Evolutionary conservation across 2,797 vertebrate species (phyloP), one percentile per base, ranked within the genome.

Genomic region (Bovichtus diacanthus): DNA sequence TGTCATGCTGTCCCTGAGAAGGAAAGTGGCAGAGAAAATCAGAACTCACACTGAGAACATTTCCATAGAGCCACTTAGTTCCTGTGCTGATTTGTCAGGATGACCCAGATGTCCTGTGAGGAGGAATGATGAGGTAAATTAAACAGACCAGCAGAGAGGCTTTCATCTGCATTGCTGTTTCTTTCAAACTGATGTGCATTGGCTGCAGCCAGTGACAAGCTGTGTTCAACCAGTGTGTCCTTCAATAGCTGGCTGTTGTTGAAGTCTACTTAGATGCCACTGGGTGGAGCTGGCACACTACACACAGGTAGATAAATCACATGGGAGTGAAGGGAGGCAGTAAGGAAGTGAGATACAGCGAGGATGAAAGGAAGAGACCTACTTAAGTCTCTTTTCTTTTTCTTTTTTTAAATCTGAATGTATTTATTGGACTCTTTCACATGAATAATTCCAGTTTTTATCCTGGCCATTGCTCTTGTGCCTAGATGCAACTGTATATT

Each of bases 211-310:
- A 2, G 41, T 76, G 64, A 75, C 63, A 2, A 50, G 44, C 66
- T 21, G 59, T 21, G 31, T 58, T 61, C 59, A 58, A 43, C 50
- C 25, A 29, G 4, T 8, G 31, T 27, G 43, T 59, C 59, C 41
- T 25, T 10, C 23, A 66, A 39, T 62, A 68, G 54, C 10, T 0
- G 9, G 39, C 15, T 84, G 51, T 64, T 72, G 58, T 25, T 74
- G 83, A 70, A 92, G 61, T 91, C 78, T 70, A 2, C 0, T 4
- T 7, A 6, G 19, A 0, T 0, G 16, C 92, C 94, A 94, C 93
- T 76, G 67, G 94, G 91, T 78, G 94, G 92, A 60, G 88, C 92
- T 93, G 80, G 50, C 54, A 86, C 88, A 80, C 91, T 70, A 6
- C 44, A 70, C 10, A 82, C 78, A 61, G 34, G 25, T 6, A 50